These are phyloP conservation scores for Synodontis membranacea DNA, from an alignment of 2,113 vertebrate genomes.

Conservation along the genomic window DNA sequence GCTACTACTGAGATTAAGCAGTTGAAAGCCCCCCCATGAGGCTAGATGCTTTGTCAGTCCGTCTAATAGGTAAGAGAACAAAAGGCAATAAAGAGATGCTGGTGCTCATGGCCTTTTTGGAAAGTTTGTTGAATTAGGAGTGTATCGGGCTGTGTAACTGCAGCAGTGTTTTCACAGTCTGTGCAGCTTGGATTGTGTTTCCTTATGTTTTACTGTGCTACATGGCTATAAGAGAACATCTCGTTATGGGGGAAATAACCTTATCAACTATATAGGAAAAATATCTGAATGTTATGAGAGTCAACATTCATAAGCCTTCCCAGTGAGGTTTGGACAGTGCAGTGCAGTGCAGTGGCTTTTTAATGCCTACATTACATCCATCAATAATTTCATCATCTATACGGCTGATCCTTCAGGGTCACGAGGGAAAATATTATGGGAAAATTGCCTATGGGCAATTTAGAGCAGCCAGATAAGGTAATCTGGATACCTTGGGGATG, in stretches of 20 bases:
- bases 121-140: slow-evolving; percentile 13
- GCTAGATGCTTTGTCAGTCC: slow-evolving; percentile 26
- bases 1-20: slow-evolving; percentile 39
- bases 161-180: background rate
- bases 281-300: slow-evolving; percentile 10
- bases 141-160: background rate
- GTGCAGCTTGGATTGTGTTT: background rate
- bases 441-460: no score
- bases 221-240: slow-evolving; percentile 21
- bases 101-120: background rate
- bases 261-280: slow-evolving; percentile 23
- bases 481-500: no score
- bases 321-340: background rate
- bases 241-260: background rate
- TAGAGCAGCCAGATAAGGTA: no score
- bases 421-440: no score
- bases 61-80: background rate
- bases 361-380: background rate
- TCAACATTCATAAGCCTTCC: slow-evolving; percentile 18
- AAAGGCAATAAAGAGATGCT: slow-evolving; percentile 17
- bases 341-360: background rate
- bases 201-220: background rate
- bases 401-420: no score
- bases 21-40: slow-evolving; percentile 37
- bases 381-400: no score